Conservation (phyloP, 2,888 invertebrate species). For the Anoncus sp. region DNA sequence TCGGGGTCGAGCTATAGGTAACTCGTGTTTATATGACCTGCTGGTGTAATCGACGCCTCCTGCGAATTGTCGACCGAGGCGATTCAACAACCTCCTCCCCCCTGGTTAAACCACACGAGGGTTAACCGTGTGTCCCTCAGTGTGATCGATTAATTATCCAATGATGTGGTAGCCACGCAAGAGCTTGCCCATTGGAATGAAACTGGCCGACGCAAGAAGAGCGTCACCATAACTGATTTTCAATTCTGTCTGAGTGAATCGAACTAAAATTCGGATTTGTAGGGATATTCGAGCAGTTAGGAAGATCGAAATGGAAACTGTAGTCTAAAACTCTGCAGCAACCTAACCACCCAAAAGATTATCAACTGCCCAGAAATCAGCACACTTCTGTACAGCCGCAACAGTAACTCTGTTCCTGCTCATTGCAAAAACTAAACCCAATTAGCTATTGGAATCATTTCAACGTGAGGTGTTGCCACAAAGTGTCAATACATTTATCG, state of each 20-base stretch:
- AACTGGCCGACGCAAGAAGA: too few relatives aligned
- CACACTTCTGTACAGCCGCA: not conserved
- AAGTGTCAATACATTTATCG: slow-evolving; percentile 31
- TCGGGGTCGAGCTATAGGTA: too few relatives aligned
- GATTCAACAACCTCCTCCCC: slow-evolving; percentile 8
- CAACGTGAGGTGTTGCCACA: slow-evolving; percentile 54
- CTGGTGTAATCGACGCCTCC: not conserved
- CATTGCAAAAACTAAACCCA: slow-evolving; percentile 68
- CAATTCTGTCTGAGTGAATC: too few relatives aligned
- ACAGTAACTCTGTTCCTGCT: not conserved
- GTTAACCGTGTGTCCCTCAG: slow-evolving; percentile 19
- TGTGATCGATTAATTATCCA: slow-evolving; percentile 63
- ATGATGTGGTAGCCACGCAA: slow-evolving; percentile 15
- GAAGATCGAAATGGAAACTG: too few relatives aligned
- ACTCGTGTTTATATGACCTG: too few relatives aligned
- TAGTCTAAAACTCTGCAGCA: too few relatives aligned
- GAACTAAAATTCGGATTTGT: too few relatives aligned
- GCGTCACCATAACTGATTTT: too few relatives aligned
- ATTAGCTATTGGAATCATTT: slow-evolving; percentile 70
- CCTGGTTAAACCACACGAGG: slow-evolving; percentile 19
- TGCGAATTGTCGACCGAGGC: not conserved
- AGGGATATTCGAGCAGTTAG: not conserved
- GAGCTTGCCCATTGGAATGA: not conserved
- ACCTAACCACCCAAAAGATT: too few relatives aligned
- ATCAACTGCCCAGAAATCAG: not conserved